These are phyloP conservation scores for Silurus aristotelis DNA, from an alignment of 2,797 vertebrate genomes.

Conservation along the genomic window DNA sequence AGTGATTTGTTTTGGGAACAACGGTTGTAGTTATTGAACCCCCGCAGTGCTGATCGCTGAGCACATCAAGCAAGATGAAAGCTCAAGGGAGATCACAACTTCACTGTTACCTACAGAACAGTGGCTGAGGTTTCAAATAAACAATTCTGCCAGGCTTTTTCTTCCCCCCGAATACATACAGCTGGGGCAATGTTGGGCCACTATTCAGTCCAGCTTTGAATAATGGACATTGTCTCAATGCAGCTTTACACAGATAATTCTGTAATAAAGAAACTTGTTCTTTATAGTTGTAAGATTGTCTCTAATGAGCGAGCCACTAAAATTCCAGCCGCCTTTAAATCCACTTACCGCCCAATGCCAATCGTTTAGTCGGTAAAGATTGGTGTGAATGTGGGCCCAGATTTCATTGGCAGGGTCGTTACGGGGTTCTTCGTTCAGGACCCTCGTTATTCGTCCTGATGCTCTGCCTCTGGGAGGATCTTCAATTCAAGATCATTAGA, in stretches of 20 bases:
- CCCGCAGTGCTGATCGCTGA: not conserved
- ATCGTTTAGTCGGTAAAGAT: not conserved
- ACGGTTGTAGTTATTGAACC: slow-evolving; percentile 1
- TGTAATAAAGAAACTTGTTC: too few species aligned
- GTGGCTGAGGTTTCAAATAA: not conserved
- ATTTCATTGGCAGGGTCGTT: not conserved
- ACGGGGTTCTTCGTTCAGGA: too few species aligned
- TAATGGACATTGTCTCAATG: too few species aligned
- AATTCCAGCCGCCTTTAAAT: not conserved
- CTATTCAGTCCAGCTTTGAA: too few species aligned
- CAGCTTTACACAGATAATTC: too few species aligned
- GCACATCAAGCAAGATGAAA: slow-evolving; percentile 1
- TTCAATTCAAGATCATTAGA: too few species aligned
- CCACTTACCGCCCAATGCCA: not conserved
- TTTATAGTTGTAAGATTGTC: too few species aligned
- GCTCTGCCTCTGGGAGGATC: too few species aligned
- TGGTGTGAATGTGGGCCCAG: not conserved
- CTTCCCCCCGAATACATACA: too few species aligned
- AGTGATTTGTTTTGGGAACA: slow-evolving; percentile 18
- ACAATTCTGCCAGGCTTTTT: not conserved
- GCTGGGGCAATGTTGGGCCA: too few species aligned
- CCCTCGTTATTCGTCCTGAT: too few species aligned
- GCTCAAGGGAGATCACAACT: not conserved
- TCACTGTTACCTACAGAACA: slow-evolving; percentile 19
- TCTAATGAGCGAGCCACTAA: not conserved